Evolutionary conservation across 1,140 invertebrate species (phyloP).

Genomic region (Bombus huntii): DNA sequence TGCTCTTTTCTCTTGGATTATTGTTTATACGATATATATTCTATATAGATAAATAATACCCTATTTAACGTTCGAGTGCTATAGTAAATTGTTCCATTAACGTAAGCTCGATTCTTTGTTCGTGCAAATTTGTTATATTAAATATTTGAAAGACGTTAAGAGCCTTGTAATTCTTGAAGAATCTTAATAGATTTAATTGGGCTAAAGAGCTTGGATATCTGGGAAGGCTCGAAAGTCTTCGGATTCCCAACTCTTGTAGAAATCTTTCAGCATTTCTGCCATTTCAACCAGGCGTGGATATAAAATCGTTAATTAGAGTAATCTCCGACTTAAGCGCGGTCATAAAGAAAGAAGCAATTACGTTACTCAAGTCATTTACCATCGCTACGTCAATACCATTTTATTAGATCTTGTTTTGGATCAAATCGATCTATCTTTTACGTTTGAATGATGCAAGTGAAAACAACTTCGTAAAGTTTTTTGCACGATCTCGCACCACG

Average conservation of each 20-base stretch:
- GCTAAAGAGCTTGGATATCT: slow-evolving; percentile 11
- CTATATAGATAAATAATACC: too few species aligned
- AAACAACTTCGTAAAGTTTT: not conserved
- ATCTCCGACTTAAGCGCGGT: not conserved
- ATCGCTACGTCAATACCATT: too few species aligned
- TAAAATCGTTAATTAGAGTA: slow-evolving; percentile 2
- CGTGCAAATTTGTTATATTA: not conserved
- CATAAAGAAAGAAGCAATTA: not conserved
- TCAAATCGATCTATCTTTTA: not conserved
- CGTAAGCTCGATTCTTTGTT: not conserved
- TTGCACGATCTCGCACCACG: not conserved
- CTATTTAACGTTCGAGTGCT: too few species aligned
- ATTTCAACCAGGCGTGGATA: not conserved
- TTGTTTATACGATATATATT: too few species aligned
- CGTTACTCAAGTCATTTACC: not conserved
- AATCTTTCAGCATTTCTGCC: not conserved
- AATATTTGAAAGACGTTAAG: not conserved
- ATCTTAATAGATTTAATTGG: slow-evolving; percentile 15
- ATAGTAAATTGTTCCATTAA: too few species aligned
- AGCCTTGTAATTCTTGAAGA: not conserved
- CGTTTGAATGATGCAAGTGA: not conserved
- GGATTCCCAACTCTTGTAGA: not conserved
- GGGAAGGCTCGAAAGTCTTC: slow-evolving; percentile 5
- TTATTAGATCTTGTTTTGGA: not conserved
- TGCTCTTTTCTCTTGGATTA: too few species aligned